phyloP scores from a whole-genome alignment of 2,797 vertebrate species.

The Bradypodion ventrale region DNA sequence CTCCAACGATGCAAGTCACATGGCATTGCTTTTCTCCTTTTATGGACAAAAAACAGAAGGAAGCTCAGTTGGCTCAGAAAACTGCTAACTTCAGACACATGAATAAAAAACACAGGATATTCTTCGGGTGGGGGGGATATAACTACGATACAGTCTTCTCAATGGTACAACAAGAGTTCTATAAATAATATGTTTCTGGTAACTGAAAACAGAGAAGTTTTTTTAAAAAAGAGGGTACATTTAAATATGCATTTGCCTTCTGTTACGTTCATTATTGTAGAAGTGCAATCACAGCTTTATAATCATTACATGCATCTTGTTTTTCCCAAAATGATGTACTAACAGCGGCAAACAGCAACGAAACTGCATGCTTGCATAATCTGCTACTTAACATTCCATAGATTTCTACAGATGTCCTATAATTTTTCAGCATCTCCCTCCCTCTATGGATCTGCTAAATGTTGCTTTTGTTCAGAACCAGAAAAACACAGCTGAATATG shows the following conservation, averaged over 20 bases:
- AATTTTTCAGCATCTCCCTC: not conserved
- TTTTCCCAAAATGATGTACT: constrained; percentile 43
- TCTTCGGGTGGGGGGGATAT: not conserved
- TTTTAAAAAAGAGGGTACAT: constrained; percentile 42
- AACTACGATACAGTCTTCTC: constrained; percentile 27
- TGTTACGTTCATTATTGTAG: constrained; percentile 40
- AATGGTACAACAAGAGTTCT: constrained; percentile 29
- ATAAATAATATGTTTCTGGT: not conserved
- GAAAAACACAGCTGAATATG: not conserved
- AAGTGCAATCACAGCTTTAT: constrained; percentile 18
- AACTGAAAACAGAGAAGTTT: not conserved
- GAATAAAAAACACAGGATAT: constrained; percentile 45
- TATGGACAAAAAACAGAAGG: constrained; percentile 75
- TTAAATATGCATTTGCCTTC: constrained; percentile 53
- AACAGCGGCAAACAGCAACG: constrained; percentile 43
- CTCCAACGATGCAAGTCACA: constrained; percentile 62
- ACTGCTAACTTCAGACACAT: constrained; percentile 46
- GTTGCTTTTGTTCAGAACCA: constrained; percentile 1
- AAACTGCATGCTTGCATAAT: constrained; percentile 43
- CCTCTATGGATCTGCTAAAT: not conserved
- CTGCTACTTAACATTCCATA: constrained; percentile 6
- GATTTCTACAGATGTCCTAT: not conserved
- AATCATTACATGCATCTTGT: constrained; percentile 11
- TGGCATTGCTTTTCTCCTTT: constrained; percentile 74
- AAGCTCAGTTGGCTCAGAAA: constrained; percentile 60